Conservation (phyloP, 2,888 invertebrate species). For the Nephrotoma appendiculata region DNA sequence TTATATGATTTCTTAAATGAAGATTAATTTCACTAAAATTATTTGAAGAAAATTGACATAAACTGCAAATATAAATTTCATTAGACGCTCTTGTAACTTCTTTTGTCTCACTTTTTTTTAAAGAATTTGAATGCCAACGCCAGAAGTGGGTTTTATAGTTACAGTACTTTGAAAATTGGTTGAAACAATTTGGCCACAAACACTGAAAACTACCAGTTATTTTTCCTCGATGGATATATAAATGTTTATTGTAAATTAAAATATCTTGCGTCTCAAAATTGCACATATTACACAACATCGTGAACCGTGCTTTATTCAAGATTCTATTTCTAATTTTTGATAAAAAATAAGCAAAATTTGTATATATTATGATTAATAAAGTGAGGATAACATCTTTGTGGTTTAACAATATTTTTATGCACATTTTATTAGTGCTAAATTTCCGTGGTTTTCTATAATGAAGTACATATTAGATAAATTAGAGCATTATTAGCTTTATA, state of each 20-base stretch:
- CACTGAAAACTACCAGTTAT: background rate
- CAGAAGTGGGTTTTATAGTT: background rate
- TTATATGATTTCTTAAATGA: background rate
- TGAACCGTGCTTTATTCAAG: background rate
- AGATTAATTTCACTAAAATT: background rate
- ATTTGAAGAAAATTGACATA: background rate
- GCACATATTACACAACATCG: background rate
- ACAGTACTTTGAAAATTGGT: background rate
- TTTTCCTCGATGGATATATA: background rate
- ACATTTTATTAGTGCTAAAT: too few species aligned
- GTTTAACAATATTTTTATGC: too few species aligned
- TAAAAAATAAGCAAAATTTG: too few species aligned
- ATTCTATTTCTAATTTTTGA: background rate
- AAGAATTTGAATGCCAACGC: background rate
- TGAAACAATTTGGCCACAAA: background rate
- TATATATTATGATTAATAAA: too few species aligned
- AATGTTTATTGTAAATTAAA: background rate
- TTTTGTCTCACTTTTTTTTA: background rate
- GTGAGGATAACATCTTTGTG: too few species aligned
- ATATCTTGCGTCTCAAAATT: background rate
- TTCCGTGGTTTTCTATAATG: too few species aligned
- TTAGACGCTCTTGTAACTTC: background rate
- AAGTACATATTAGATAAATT: too few species aligned
- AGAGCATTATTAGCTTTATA: too few species aligned
- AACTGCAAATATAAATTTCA: background rate